Conservation (phyloP, 2,888 invertebrate genomes). For the Tuta absoluta region DNA sequence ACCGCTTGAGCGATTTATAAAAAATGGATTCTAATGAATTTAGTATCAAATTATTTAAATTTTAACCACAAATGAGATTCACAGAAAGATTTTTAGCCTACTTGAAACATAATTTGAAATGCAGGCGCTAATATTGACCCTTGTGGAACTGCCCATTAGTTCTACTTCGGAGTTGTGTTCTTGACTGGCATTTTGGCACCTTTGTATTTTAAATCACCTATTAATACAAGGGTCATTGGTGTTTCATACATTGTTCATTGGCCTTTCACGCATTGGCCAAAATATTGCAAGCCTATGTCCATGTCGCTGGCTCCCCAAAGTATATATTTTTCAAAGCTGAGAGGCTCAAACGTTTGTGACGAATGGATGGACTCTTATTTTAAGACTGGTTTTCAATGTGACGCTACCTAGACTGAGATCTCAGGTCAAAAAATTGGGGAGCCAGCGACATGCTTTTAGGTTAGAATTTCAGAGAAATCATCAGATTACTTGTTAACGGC, state of each 20-base stretch:
- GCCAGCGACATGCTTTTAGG: too few species aligned
- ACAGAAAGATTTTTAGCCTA: constrained; percentile 45
- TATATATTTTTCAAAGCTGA: too few species aligned
- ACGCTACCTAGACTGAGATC: too few species aligned
- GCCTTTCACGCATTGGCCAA: background rate
- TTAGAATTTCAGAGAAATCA: too few species aligned
- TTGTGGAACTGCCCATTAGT: background rate
- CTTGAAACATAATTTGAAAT: constrained; percentile 13
- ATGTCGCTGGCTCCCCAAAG: too few species aligned
- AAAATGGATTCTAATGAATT: constrained; percentile 11
- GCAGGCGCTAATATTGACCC: constrained; percentile 19
- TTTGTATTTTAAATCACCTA: constrained; percentile 3
- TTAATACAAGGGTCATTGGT: constrained; percentile 3
- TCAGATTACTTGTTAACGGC: too few species aligned
- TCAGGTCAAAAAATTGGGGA: too few species aligned
- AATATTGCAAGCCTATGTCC: too few species aligned
- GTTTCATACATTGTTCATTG: background rate
- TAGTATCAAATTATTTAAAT: constrained; percentile 31
- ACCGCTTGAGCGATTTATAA: too few species aligned
- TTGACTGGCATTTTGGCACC: constrained; percentile 25
- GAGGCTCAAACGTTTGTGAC: too few species aligned
- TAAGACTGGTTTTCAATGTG: too few species aligned
- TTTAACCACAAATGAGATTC: constrained; percentile 52
- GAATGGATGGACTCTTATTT: too few species aligned
- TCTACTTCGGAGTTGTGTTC: background rate